Evolutionary conservation across 2,888 invertebrate species (phyloP).

Genomic region (Athetis lepigone): DNA sequence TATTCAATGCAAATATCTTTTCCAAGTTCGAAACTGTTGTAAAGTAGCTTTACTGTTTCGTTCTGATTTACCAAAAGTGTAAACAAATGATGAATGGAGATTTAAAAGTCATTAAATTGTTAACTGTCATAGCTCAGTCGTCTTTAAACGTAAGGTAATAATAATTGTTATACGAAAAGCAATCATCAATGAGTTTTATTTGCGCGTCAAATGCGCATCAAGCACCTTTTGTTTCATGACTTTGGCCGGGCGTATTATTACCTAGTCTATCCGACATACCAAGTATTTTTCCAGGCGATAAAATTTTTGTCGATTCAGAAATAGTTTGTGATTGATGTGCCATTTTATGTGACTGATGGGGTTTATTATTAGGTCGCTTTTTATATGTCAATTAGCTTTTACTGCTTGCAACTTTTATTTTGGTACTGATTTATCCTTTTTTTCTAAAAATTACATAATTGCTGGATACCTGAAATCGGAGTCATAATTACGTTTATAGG

Average conservation of each 20-base stretch:
- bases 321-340: constrained; percentile 10
- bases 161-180: too few relatives aligned
- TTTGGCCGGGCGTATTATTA: too few relatives aligned
- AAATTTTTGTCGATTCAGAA: background rate
- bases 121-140: background rate
- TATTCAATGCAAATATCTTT: constrained; percentile 31
- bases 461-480: too few relatives aligned
- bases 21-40: constrained; percentile 18
- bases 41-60: constrained; percentile 9
- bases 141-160: background rate
- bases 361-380: background rate
- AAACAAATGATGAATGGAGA: constrained; percentile 22
- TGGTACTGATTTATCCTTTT: too few relatives aligned
- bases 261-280: too few relatives aligned
- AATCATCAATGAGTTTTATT: too few relatives aligned
- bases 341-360: background rate
- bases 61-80: constrained; percentile 35
- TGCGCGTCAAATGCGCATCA: too few relatives aligned
- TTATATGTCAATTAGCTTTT: too few relatives aligned
- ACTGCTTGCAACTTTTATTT: constrained; percentile 20
- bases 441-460: too few relatives aligned
- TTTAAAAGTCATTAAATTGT: constrained; percentile 32
- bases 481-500: too few relatives aligned
- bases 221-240: too few relatives aligned
- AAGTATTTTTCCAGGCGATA: too few relatives aligned